Evolutionary conservation across 2,888 invertebrate species (phyloP), one percentile per base, ranked within the genome.

Genomic region (Apantesis nais): DNA sequence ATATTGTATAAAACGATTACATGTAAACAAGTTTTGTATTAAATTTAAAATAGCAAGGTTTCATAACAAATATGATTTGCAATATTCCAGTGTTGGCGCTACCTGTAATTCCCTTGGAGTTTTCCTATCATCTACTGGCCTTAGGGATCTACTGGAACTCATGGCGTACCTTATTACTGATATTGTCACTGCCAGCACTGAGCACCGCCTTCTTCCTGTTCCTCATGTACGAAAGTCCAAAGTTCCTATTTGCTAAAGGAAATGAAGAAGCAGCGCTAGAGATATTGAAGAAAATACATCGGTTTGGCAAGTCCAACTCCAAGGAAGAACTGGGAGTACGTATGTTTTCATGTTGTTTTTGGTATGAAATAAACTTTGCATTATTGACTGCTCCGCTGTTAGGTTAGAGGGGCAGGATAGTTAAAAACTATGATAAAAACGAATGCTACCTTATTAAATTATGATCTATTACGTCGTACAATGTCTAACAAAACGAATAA

Each of bases 171-270:
- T 95, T 97, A 75, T 84, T 97, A 19, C 89, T 97, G 2, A 85
- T 96, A 0, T 96, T 97, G 84, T 96, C 96, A 0, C 19, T 96
- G 0, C 96, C 98, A 0, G 95, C 96, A 68, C 74, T 97, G 0
- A 66, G 97, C 4, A 95, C 96, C 0, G 95, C 96, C 0, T 19
- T 96, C 0, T 95, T 96, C 75, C 85, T 96, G 19, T 88, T 92
- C 41, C 92, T 92, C 71, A 92, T 97, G 83, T 97, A 97, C 0
- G 98, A 98, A 88, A 98, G 97, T 78, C 98, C 98, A 0, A 97
- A 97, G 87, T 98, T 96, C 84, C 90, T 96, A 44, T 93, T 96
- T 62, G 91, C 96, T 0, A 96, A 96, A 78, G 96, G 97, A 87
- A 83, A 92, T 86, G 76, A 90, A 55, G 89, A 94, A 0, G 92